Evolutionary conservation across 2,888 invertebrate genomes (phyloP), one percentile per base, ranked within the genome.

Genomic region (Eutolmus rufibarbis): DNA sequence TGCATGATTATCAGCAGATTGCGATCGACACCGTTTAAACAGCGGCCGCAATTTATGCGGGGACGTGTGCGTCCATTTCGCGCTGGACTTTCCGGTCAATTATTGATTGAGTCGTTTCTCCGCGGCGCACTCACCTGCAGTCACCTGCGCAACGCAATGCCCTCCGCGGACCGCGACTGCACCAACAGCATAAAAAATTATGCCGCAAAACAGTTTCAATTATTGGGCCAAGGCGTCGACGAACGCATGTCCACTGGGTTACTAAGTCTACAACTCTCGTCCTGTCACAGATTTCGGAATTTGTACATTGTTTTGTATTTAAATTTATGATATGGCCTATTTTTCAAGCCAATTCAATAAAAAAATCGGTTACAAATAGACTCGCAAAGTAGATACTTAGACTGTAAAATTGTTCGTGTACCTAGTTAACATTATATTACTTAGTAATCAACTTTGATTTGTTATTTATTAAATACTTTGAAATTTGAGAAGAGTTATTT

Each of bases 1-100:
- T 84, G 84, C 84, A 74, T 74, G 84, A 84, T 84, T 84, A 84
- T 84, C 84, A 84, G 74, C 51, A 74, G 57, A 66, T 84, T 66
- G 37, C 40, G 84, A 84, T 84, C 84, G 84, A 84, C 84, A 84
- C 84, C 84, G 66, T 57, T 84, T 84, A 66, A 46, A 34, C 57
- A 82, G 34, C 31, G 82, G 34, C 34, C 56, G 82, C 31, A 82
- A 82, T 51, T 82, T 82, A 34, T 34, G 31, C 28, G 31, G 51
- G 66, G 31, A 57, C 31, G 84, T 74, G 74, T 51, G 19, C 51
- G 84, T 23, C 19, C 37, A 66, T 66, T 66, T 74, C 40, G 28
- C 16, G 66, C 74, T 66, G 74, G 51, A 66, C 84, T 84, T 84
- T 84, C 84, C 84, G 84, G 84, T 84, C 23, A 16, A 57, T 84